Evolutionary conservation across 2,113 vertebrate genomes (phyloP), one percentile per base, ranked within the genome.

Genomic region (Cyanoderma ruficeps): DNA sequence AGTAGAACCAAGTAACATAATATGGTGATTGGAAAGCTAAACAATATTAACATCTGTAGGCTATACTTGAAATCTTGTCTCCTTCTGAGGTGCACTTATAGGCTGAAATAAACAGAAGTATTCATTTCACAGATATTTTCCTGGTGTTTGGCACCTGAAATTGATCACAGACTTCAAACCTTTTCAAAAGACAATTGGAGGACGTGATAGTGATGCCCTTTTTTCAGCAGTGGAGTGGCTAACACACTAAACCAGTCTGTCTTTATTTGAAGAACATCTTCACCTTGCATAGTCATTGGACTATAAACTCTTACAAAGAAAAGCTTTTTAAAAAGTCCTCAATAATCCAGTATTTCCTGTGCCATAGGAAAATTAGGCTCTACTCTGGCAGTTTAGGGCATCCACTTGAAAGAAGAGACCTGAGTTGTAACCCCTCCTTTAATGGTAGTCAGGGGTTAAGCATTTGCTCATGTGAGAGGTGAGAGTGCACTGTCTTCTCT

Each of bases 231-330:
- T 10, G 57, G 35, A 56, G 27, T 23, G 28, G 22, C 23, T 65
- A 61, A 57, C 21, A 53, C 24, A 49, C 15, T 47, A 56, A 87
- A 53, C 13, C 5, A 37, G 9, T 42, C 19, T 0, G 0, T 57
- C 7, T 64, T 69, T 56, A 47, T 69, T 69, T 81, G 39, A 78
- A 84, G 19, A 82, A 67, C 11, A 25, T 47, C 27, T 80, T 84
- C 20, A 37, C 24, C 30, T 87, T 78, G 20, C 33, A 46, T 11
- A 69, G 30, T 60, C 41, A 39, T 27, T 60, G 55, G 39, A 60
- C 23, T 55, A 11, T 35, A 87, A 75, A 70, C 13, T 31, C 42
- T n/a, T 74, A 11, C 19, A 42, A 64, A 55, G 18, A 69, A 72
- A 59, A 71, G 3, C 11, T 60, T 56, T 56, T 46, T 37, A 47